Conservation (phyloP, 2,888 invertebrate genomes). For the Drosophila meridiana region DNA sequence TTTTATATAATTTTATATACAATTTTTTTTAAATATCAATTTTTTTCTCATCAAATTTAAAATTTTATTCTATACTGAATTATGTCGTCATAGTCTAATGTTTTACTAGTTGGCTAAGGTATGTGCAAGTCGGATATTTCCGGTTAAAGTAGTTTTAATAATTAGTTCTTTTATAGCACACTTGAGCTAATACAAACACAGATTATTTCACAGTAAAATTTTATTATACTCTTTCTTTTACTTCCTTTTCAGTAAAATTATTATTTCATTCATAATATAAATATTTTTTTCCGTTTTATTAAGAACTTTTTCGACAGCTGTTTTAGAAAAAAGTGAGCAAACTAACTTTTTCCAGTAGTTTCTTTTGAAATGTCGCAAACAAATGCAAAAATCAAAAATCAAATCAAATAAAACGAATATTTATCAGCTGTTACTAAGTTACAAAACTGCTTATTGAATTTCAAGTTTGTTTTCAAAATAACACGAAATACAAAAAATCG, state of each 20-base stretch:
- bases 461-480: slow-evolving; percentile 30
- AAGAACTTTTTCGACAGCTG: slow-evolving; percentile 22
- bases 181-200: background rate
- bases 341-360: slow-evolving; percentile 3
- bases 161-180: background rate
- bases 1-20: background rate
- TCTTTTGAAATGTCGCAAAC: slow-evolving; percentile 1
- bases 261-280: background rate
- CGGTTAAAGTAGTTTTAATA: no score
- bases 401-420: background rate
- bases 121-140: background rate
- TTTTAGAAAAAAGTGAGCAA: slow-evolving; percentile 7
- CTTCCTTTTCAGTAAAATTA: background rate
- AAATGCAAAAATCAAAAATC: background rate
- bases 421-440: slow-evolving; percentile 20
- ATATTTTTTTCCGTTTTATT: background rate
- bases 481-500: slow-evolving; percentile 4
- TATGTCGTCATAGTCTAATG: background rate
- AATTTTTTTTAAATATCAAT: background rate
- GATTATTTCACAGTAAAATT: background rate
- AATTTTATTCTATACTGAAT: background rate
- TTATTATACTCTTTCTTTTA: background rate
- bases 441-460: slow-evolving; percentile 6
- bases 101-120: background rate
- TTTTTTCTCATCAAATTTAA: background rate